Conservation (phyloP, 1,140 invertebrate species). For the Bilobella aurantiaca region DNA sequence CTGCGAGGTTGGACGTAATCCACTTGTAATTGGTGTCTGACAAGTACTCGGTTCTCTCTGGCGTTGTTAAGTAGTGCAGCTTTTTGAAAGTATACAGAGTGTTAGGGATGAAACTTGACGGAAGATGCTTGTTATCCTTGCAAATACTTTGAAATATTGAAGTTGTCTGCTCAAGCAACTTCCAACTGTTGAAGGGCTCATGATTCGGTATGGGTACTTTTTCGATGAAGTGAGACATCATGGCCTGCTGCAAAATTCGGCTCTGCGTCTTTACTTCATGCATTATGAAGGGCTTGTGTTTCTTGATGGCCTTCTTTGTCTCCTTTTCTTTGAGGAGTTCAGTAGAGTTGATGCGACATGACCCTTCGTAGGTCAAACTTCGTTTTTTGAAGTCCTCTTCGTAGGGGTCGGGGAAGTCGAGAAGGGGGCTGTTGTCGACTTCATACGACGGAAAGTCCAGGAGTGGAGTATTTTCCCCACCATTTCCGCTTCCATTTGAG, state of each 20-base stretch:
- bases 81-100: background rate
- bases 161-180: background rate
- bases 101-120: background rate
- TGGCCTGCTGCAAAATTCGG: background rate
- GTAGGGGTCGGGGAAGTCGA: background rate
- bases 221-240: background rate
- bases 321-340: background rate
- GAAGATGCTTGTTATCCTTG: background rate
- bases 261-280: slow-evolving; percentile 3
- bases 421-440: background rate
- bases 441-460: background rate
- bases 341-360: background rate
- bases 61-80: background rate
- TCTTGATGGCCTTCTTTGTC: background rate
- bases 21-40: background rate
- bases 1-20: background rate
- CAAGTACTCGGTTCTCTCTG: background rate
- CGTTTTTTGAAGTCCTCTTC: background rate
- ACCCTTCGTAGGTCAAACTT: background rate
- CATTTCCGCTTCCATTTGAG: too few relatives aligned
- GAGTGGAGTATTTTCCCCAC: background rate
- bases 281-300: background rate
- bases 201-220: background rate
- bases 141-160: background rate
- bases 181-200: slow-evolving; percentile 1